Percentiles rank a stretch among this genome's conserved stretches.
phyloP scores from a whole-genome alignment of 1,140 invertebrate genomes.

The Leptopilina clavipes region DNA sequence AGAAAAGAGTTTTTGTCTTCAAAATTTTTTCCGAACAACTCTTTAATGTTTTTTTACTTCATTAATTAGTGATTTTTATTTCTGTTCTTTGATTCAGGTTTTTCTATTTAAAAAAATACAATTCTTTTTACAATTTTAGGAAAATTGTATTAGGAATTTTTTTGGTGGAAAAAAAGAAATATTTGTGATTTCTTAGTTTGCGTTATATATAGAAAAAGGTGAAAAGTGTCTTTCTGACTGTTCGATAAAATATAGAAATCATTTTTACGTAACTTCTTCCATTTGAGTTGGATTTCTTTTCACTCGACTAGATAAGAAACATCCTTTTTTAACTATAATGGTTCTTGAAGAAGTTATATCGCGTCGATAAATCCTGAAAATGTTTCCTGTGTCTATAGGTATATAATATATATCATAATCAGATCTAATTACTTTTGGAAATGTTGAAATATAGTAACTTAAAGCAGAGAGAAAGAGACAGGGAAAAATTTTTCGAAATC shows the following conservation, averaged over 20 bases:
- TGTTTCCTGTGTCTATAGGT: not conserved
- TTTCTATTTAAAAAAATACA: too few species aligned
- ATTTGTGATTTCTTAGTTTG: not conserved
- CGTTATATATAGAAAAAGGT: not conserved
- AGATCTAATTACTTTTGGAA: not conserved
- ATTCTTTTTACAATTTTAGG: too few species aligned
- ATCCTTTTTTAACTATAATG: conserved; percentile 8
- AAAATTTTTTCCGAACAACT: not conserved
- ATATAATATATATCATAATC: not conserved
- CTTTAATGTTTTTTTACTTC: not conserved
- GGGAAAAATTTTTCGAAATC: not conserved
- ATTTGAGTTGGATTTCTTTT: conserved; percentile 18
- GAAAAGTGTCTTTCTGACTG: not conserved
- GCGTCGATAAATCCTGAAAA: conserved; percentile 1
- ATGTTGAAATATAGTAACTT: not conserved
- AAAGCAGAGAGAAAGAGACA: not conserved
- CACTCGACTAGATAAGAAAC: conserved; percentile 22
- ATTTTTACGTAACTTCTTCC: conserved; percentile 23
- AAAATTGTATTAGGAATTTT: too few species aligned
- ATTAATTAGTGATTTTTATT: too few species aligned
- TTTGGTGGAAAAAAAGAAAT: too few species aligned
- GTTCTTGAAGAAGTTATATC: conserved; percentile 2
- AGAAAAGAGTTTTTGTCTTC: not conserved
- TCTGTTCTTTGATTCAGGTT: too few species aligned
- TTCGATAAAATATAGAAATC: conserved; percentile 5